Base-by-base conservation (phyloP, 1,140 invertebrate species). In the Drepana arcuata region DNA sequence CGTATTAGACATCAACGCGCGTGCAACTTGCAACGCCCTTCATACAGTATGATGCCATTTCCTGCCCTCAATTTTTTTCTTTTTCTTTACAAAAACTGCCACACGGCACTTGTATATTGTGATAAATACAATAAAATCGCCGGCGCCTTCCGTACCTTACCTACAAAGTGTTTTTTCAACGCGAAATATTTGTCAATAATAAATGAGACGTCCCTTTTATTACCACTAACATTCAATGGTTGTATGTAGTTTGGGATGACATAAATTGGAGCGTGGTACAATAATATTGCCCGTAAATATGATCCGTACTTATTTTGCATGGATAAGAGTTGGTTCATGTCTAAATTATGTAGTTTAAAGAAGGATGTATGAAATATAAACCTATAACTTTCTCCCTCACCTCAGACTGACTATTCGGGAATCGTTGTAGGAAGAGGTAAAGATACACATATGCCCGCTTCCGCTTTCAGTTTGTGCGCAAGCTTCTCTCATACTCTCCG, bases 151-250 rank as follows among this genome's bases (percentile, higher is more conserved):
- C 71, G 71, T 78, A 64, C 37, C 35, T 38, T 41, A 41, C 46
- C 61, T 65, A 46, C 44, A 35, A 61, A 60, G 30, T 47, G 64
- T 63, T 66, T 67, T 26, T 72, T 70, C 44, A 48, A 46, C 52
- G 71, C 67, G 68, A 78, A 78, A 81, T 77, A 77, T 81, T 77
- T 81, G 72, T 81, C 66, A 81, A 75, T 73, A 80, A 80, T 78
- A 81, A 81, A 77, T 78, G 70, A 81, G 71, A 75, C 69, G 68
- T 81, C 61, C 67, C 61, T 78, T 78, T 78, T 77, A 81, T 77
- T 69, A 61, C 56, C 42, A 42, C 46, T 51, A 70, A 69, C 60
- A 67, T 71, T 71, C 59, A 68, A 64, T 48, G 62, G 44, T 37
- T 49, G 55, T 54, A 61, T 54, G 43, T 54, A 64, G 57, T 64